Conservation (phyloP, 2,113 vertebrate genomes). For the Nannobrachium achirus region DNA sequence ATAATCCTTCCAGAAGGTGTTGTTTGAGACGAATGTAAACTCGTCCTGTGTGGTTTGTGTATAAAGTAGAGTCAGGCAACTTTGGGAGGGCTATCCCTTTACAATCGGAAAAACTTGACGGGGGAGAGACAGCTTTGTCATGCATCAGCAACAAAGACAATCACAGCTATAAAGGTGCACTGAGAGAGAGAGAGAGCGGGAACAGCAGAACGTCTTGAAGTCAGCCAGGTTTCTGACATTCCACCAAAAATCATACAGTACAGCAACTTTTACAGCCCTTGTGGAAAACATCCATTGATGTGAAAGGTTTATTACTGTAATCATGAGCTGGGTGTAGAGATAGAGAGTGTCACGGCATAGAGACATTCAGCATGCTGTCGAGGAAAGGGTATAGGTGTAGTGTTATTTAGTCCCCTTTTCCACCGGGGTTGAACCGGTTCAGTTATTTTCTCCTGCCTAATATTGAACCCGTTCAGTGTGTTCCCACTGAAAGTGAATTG, state of each 20-base stretch:
- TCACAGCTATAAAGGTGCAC: neutral
- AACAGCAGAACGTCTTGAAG: too few relatives aligned
- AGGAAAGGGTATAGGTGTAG: slow-evolving; percentile 15
- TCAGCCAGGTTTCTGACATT: neutral
- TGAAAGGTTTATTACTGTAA: slow-evolving; percentile 25
- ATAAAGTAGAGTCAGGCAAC: slow-evolving; percentile 10
- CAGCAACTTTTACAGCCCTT: neutral
- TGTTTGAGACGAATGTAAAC: slow-evolving; percentile 10
- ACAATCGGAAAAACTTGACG: slow-evolving; percentile 6
- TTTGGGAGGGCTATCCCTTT: slow-evolving; percentile 10
- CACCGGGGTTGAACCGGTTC: too few relatives aligned
- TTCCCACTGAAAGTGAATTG: too few relatives aligned
- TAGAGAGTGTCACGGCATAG: slow-evolving; percentile 17
- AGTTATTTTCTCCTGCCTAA: too few relatives aligned
- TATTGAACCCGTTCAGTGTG: too few relatives aligned
- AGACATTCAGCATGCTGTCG: neutral
- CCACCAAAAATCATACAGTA: too few relatives aligned
- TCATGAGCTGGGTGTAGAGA: slow-evolving; percentile 27
- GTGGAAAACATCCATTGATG: slow-evolving; percentile 10
- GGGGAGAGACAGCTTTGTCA: slow-evolving; percentile 13
- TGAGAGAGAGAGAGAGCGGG: too few relatives aligned
- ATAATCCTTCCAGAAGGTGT: neutral
- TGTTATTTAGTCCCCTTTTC: slow-evolving; percentile 71
- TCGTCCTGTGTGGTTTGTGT: slow-evolving; percentile 31
- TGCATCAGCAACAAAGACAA: slow-evolving; percentile 9